Evolutionary conservation across 2,888 invertebrate genomes (phyloP).

Genomic region (Trachelus stipa): DNA sequence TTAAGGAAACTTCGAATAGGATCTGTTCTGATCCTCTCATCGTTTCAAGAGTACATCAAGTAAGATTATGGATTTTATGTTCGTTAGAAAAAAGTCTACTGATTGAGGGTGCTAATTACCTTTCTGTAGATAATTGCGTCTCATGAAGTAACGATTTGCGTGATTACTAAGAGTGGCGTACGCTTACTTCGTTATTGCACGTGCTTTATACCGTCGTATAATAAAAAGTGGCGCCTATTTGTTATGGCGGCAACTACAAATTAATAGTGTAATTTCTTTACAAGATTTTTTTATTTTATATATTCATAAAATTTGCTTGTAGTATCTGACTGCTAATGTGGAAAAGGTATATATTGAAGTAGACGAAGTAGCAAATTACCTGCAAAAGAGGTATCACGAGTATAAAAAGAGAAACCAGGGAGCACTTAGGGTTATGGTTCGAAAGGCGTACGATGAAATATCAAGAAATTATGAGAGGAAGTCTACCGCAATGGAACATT

Average conservation of each 20-base stretch:
- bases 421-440: constrained; percentile 81
- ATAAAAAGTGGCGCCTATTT: neutral
- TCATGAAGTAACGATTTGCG: neutral
- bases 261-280: neutral
- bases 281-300: neutral
- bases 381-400: constrained; percentile 81
- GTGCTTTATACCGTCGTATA: neutral
- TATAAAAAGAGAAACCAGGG: constrained; percentile 84
- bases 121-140: neutral
- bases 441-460: constrained; percentile 78
- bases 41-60: neutral
- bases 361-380: constrained; percentile 83
- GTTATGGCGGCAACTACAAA: neutral
- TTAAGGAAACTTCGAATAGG: neutral
- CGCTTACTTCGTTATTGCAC: neutral
- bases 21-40: neutral
- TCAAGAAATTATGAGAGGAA: constrained; percentile 58
- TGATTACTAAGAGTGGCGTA: neutral
- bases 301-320: constrained; percentile 39
- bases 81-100: neutral
- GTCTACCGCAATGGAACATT: constrained; percentile 62
- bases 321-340: constrained; percentile 85
- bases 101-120: neutral
- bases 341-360: constrained; percentile 86
- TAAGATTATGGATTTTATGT: neutral